Evolutionary conservation across 1,140 invertebrate genomes (phyloP), one percentile per base, ranked within the genome.

Genomic region (Leptopilina boulardi): DNA sequence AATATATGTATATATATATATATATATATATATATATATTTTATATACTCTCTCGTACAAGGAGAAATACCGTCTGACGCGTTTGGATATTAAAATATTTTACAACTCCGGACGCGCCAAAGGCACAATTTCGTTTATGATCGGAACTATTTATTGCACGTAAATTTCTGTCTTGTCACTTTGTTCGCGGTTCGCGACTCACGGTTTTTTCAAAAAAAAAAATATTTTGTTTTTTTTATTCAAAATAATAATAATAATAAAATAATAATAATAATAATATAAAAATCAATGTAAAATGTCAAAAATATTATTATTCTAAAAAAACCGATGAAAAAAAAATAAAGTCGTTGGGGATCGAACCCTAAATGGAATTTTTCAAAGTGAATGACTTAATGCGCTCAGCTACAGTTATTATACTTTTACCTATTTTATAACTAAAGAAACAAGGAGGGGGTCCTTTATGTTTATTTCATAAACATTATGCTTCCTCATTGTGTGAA

Each of bases 51-150:
- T n/a, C 38, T 59, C 44, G 75, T 72, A 34, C 42, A n/a, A 70
- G 23, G 26, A 30, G 70, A 51, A 30, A 71, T 34, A n/a, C 23
- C n/a, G 34, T 42, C 19, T 42, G 47, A 70, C 74, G 66, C 76
- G 41, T 71, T 44, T 38, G 72, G 76, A 73, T 74, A 73, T 74
- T 74, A 76, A 73, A 76, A 76, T 73, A 76, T 79, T 75, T 76
- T 79, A 75, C 41, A 70, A 76, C 23, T 70, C 13, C 70, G 26
- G 34, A 38, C 44, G 30, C 76, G 38, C 71, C 71, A 41, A 74
- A 66, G 70, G 72, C 71, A 77, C 76, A 77, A 77, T 77, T 73
- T 77, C 76, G 56, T 77, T 77, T 77, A 77, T 77, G 76, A 51
- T 70, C 71, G 44, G 56, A 74, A 56, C 56, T 74, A 77, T 77